Conservation (phyloP, 2,113 vertebrate genomes). For the Eclectus roratus region DNA sequence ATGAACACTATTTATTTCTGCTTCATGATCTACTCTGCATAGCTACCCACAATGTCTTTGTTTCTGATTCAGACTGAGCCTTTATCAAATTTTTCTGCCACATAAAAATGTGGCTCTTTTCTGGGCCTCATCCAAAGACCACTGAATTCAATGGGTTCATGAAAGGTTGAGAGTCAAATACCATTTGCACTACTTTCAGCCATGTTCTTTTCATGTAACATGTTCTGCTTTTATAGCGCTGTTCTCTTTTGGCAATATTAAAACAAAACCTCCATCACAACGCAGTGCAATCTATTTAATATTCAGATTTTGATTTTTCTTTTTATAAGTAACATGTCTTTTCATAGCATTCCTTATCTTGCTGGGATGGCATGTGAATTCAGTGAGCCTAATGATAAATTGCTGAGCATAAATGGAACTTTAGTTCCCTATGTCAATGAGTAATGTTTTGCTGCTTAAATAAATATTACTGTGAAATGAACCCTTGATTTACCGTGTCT, state of each 20-base stretch:
- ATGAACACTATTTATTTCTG: background rate
- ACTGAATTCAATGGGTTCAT: background rate
- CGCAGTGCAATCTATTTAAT: background rate
- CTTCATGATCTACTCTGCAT: background rate
- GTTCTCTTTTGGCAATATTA: background rate
- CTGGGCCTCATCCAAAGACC: background rate
- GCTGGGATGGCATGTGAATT: background rate
- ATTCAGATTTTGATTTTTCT: background rate
- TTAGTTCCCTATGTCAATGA: background rate
- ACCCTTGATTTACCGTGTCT: background rate
- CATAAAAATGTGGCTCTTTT: constrained; percentile 7
- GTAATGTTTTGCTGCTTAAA: constrained; percentile 13
- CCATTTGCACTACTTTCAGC: background rate
- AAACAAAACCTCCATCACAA: background rate
- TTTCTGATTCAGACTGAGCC: background rate
- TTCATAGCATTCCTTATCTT: background rate
- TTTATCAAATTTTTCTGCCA: background rate
- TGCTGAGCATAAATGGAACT: background rate
- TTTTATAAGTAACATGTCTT: background rate
- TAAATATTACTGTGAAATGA: constrained; percentile 29
- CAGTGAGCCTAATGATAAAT: background rate
- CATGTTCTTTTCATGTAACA: background rate
- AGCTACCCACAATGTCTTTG: background rate
- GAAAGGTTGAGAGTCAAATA: background rate
- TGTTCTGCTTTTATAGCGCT: background rate